Conservation (phyloP, 2,113 vertebrate genomes). For the Ardeotis arabs region DNA sequence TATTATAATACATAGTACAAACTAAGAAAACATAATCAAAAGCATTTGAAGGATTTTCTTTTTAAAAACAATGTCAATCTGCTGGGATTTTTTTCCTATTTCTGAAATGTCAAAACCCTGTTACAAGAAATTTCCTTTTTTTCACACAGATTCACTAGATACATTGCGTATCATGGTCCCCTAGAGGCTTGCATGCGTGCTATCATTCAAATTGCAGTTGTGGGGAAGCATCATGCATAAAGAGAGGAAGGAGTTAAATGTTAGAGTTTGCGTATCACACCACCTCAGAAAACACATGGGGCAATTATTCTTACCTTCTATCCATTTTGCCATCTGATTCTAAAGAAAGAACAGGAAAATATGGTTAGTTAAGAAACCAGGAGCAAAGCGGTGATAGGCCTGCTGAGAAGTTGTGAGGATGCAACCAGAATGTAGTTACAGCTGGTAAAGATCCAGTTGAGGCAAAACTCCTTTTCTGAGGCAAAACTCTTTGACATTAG, state of each 20-base stretch:
- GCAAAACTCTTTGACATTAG: background rate
- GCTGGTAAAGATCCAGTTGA: background rate
- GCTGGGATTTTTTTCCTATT: background rate
- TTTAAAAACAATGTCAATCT: background rate
- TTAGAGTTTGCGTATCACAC: background rate
- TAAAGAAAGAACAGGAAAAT: slow-evolving; percentile 30
- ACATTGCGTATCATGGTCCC: background rate
- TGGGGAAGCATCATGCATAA: background rate
- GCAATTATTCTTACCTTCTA: slow-evolving; percentile 51
- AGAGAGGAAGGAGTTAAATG: background rate
- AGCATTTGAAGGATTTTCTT: background rate
- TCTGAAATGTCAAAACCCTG: background rate
- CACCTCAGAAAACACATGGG: background rate
- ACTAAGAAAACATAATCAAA: background rate
- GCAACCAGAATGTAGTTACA: background rate
- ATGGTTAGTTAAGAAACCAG: background rate
- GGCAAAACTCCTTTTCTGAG: background rate
- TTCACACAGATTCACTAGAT: background rate
- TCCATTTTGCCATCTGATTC: slow-evolving; percentile 55
- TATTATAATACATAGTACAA: background rate
- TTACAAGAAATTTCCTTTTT: background rate
- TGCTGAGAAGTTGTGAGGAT: background rate
- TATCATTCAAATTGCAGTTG: background rate
- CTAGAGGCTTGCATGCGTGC: background rate
- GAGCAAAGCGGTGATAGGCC: background rate